phyloP scores from a whole-genome alignment of 1,140 invertebrate species.

The Acyrthosiphon pisum region DNA sequence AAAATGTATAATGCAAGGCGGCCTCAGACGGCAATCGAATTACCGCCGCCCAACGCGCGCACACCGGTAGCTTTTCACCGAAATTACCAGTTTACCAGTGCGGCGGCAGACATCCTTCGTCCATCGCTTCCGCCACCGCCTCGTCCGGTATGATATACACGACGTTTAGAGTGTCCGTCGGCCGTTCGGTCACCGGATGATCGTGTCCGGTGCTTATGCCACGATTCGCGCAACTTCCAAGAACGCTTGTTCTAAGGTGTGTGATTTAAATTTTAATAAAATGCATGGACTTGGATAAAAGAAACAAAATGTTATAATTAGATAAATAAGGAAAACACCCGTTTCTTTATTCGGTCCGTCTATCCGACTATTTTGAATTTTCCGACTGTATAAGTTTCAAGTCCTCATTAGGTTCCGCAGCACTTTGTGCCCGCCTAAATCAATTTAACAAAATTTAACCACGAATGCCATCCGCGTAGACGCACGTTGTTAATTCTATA shows the following conservation, averaged over 20 bases:
- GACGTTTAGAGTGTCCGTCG: not conserved
- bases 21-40: constrained; percentile 46
- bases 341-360: not conserved
- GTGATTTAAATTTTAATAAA: no score
- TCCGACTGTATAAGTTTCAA: not conserved
- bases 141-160: not conserved
- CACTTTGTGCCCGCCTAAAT: not conserved
- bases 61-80: constrained; percentile 37
- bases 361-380: not conserved
- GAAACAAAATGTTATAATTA: not conserved
- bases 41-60: not conserved
- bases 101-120: not conserved
- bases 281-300: not conserved
- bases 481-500: no score
- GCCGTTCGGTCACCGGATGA: not conserved
- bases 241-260: not conserved
- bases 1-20: constrained; percentile 52
- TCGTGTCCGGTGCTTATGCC: not conserved
- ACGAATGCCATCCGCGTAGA: not conserved
- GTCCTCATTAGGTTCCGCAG: not conserved
- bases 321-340: not conserved
- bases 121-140: not conserved
- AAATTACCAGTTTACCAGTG: constrained; percentile 27
- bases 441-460: not conserved
- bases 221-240: not conserved